Evolutionary conservation across 2,113 vertebrate genomes (phyloP).

Genomic region (Pholis gunnellus): DNA sequence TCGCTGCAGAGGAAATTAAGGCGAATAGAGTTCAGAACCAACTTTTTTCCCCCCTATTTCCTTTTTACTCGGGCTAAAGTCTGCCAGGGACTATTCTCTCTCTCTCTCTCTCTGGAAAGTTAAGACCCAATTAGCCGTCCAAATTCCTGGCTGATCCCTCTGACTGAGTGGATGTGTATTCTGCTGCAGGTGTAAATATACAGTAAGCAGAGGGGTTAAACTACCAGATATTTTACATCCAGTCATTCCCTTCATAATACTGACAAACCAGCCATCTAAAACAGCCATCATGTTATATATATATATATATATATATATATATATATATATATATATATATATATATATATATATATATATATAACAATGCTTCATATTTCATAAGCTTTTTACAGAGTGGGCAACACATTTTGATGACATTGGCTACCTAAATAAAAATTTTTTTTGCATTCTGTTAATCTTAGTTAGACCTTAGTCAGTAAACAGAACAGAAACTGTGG

Average conservation of each 20-base stretch:
- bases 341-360: too few relatives aligned
- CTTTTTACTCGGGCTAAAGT: conserved; percentile 84
- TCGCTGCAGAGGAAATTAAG: conserved; percentile 96
- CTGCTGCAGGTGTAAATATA: conserved; percentile 78
- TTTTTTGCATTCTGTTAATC: too few relatives aligned
- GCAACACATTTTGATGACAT: not conserved
- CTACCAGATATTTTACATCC: conserved; percentile 19
- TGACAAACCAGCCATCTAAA: not conserved
- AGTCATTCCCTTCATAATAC: not conserved
- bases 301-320: too few relatives aligned
- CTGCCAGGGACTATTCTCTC: conserved; percentile 86
- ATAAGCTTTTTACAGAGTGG: not conserved
- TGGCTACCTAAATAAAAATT: not conserved
- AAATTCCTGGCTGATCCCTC: conserved; percentile 89
- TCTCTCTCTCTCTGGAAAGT: conserved; percentile 82
- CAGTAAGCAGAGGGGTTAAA: conserved; percentile 40
- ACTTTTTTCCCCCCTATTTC: conserved; percentile 52
- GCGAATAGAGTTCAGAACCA: conserved; percentile 88
- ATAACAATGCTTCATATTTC: not conserved
- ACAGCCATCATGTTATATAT: not conserved
- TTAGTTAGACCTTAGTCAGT: not conserved
- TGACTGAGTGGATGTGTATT: conserved; percentile 80
- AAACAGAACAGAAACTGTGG: not conserved
- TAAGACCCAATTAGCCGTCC: conserved; percentile 92
- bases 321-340: too few relatives aligned